Conservation (phyloP, 2,797 vertebrate species). For the Sus cebifrons region DNA sequence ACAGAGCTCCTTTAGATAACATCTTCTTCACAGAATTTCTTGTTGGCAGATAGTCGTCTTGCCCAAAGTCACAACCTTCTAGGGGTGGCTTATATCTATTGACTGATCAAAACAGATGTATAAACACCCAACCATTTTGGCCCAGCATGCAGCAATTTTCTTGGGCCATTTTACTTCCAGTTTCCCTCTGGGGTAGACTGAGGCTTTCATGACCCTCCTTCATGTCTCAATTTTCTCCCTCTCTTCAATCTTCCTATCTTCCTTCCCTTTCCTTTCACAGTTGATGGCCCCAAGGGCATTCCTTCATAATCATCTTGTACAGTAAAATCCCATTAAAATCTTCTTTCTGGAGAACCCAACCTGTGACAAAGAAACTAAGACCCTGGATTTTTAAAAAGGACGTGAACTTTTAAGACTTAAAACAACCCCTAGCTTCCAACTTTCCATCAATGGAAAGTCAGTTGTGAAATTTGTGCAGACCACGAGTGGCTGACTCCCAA, state of each 20-base stretch:
- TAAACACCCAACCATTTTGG: background rate
- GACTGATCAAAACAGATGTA: background rate
- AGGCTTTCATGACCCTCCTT: background rate
- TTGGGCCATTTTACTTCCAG: background rate
- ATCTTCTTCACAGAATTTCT: background rate
- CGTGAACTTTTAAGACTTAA: background rate
- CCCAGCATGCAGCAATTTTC: background rate
- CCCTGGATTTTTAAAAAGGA: background rate
- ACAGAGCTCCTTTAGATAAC: background rate
- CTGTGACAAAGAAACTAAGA: conserved; percentile 24
- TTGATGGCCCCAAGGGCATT: background rate
- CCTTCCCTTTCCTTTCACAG: background rate
- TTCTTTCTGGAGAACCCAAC: background rate
- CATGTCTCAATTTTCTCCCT: background rate
- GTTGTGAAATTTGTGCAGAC: background rate
- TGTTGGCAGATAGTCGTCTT: background rate
- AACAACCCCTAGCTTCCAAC: background rate
- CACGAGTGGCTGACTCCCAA: background rate
- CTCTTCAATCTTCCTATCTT: background rate
- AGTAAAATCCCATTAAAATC: background rate
- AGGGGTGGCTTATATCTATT: background rate
- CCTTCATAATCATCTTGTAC: background rate
- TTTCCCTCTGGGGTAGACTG: background rate
- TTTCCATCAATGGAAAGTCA: background rate
- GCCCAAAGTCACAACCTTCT: background rate